Conservation (phyloP, 37 sponge, comb jelly and placozoan species). For the Haliclona indistincta region DNA sequence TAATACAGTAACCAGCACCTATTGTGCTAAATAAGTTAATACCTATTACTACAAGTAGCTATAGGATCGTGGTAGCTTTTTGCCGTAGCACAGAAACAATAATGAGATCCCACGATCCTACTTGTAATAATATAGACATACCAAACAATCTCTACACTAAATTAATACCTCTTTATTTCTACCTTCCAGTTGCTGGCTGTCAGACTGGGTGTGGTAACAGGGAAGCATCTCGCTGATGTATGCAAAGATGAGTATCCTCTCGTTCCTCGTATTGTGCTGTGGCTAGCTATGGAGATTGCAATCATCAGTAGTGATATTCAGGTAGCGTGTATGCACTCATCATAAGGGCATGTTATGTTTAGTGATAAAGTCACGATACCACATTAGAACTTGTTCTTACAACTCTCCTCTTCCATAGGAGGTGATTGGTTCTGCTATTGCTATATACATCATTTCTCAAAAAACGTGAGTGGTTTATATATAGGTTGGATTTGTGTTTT, state of each 20-base stretch:
- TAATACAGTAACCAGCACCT: too few species aligned
- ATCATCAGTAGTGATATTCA: conserved; percentile 96
- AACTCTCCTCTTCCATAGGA: conserved; percentile 48
- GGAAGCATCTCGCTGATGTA: conserved; percentile 89
- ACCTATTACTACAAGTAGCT: too few species aligned
- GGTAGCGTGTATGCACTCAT: conserved; percentile 23
- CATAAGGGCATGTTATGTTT: neutral
- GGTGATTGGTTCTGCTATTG: conserved; percentile 95
- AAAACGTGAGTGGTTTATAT: conserved; percentile 52
- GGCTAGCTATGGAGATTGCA: conserved; percentile 93
- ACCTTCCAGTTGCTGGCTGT: conserved; percentile 71
- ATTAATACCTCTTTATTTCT: neutral
- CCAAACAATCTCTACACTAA: too few species aligned
- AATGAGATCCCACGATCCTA: too few species aligned
- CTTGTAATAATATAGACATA: too few species aligned
- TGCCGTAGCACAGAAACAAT: too few species aligned
- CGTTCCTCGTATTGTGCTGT: conserved; percentile 79
- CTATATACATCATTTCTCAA: conserved; percentile 82
- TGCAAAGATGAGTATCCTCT: conserved; percentile 77
- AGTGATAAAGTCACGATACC: neutral
- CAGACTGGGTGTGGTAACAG: conserved; percentile 85
- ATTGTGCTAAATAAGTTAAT: too few species aligned
- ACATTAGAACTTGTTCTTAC: neutral
- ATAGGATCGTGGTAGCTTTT: too few species aligned
- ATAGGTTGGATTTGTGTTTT: neutral